Percentiles rank a stretch among this genome's conserved stretches.
Evolutionary conservation across 2,888 invertebrate species (phyloP).

Genomic region (Odontomyia ornata): DNA sequence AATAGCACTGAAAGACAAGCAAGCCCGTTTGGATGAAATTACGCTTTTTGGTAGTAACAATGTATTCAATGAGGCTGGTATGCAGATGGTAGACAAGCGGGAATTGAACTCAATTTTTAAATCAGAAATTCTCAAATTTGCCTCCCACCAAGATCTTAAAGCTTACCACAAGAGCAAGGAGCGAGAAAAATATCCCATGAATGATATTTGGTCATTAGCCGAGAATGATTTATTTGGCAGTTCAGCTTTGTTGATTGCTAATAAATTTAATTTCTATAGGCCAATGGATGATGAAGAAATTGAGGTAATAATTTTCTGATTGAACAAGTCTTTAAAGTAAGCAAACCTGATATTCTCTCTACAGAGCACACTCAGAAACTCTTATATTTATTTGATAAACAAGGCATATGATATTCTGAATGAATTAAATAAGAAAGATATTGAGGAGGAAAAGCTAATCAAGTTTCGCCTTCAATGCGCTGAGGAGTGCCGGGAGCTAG

Average conservation of each 20-base stretch:
- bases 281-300: neutral
- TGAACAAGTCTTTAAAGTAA: constrained; percentile 6
- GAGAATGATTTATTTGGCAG: constrained; percentile 37
- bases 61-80: neutral
- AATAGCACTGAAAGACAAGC: neutral
- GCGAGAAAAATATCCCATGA: neutral
- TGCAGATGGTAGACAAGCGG: neutral
- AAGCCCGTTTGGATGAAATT: neutral
- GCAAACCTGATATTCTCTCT: no score
- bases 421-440: neutral
- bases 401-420: constrained; percentile 21
- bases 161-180: neutral
- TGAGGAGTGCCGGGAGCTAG: constrained; percentile 42
- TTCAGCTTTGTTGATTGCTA: constrained; percentile 17
- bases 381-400: constrained; percentile 44
- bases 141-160: neutral
- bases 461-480: constrained; percentile 41
- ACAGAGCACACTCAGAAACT: constrained; percentile 8
- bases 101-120: neutral
- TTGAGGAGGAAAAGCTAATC: neutral
- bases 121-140: constrained; percentile 17
- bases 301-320: constrained; percentile 15
- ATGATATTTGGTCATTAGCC: constrained; percentile 6
- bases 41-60: neutral
- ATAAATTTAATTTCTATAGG: constrained; percentile 38